Evolutionary conservation across 2,113 vertebrate species (phyloP).

Genomic region (Hirundichthys speculiger): DNA sequence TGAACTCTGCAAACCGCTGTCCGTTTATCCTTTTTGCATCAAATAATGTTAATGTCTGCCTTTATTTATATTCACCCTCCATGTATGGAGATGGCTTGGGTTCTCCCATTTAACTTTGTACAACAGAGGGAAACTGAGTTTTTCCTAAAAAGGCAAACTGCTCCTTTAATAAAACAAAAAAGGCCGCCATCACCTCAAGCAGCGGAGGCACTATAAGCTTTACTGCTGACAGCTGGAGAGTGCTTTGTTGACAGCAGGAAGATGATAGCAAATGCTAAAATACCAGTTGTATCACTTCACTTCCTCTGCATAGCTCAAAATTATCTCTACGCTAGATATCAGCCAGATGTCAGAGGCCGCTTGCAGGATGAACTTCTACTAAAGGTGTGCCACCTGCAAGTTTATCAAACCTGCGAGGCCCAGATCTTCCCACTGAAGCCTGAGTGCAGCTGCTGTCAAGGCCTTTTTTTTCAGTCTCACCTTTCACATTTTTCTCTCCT

Average conservation of each 20-base stretch:
- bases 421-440: constrained; percentile 41
- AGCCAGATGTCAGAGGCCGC: constrained; percentile 28
- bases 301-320: constrained; percentile 53
- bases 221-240: constrained; percentile 55
- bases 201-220: constrained; percentile 23
- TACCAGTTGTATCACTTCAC: constrained; percentile 41
- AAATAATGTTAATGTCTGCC: too few relatives aligned
- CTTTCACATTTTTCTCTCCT: constrained; percentile 75
- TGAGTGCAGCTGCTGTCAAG: constrained; percentile 55
- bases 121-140: too few relatives aligned
- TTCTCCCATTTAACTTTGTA: too few relatives aligned
- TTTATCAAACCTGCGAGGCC: constrained; percentile 54
- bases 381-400: constrained; percentile 64
- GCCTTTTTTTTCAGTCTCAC: constrained; percentile 68
- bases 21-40: too few relatives aligned
- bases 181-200: constrained; percentile 9
- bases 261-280: constrained; percentile 46
- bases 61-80: too few relatives aligned
- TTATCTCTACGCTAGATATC: constrained; percentile 32
- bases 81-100: too few relatives aligned
- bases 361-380: constrained; percentile 17
- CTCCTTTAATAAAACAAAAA: constrained; percentile 7
- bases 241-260: constrained; percentile 47
- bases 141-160: too few relatives aligned
- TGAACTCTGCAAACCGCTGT: too few relatives aligned